Percentiles rank a stretch among this genome's conserved stretches.
These are phyloP conservation scores for Rhea americana DNA, from an alignment of 2,113 vertebrate genomes.

Conservation along the genomic window DNA sequence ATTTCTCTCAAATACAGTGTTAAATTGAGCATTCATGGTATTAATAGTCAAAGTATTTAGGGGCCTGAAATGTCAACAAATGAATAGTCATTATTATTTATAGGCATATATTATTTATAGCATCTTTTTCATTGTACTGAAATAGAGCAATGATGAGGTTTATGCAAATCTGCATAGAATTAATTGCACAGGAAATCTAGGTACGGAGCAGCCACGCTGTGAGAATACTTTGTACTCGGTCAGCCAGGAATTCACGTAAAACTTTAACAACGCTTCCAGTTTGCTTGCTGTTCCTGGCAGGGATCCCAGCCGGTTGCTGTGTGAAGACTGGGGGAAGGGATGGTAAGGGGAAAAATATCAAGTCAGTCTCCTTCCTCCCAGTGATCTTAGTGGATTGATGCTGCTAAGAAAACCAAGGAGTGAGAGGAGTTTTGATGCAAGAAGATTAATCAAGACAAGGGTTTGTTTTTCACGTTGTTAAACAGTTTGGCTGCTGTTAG, in stretches of 20 bases:
- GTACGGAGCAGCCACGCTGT: background rate
- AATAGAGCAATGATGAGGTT: background rate
- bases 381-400: background rate
- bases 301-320: background rate
- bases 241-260: background rate
- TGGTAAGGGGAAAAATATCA: background rate
- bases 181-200: background rate
- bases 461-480: background rate
- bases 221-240: slow-evolving; percentile 36
- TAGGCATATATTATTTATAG: background rate
- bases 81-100: background rate
- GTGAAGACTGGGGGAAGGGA: background rate
- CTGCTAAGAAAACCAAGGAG: background rate
- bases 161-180: background rate
- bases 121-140: background rate
- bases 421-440: background rate
- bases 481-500: background rate
- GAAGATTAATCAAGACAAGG: background rate
- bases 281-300: background rate
- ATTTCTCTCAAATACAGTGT: background rate
- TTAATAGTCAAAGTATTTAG: rapidly evolving
- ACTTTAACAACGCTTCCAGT: background rate
- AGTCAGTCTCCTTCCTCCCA: background rate
- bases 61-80: background rate
- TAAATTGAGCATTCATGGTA: background rate